These are phyloP conservation scores for Poliocrania exsul DNA, from an alignment of 2,797 vertebrate genomes.

Conservation along the genomic window DNA sequence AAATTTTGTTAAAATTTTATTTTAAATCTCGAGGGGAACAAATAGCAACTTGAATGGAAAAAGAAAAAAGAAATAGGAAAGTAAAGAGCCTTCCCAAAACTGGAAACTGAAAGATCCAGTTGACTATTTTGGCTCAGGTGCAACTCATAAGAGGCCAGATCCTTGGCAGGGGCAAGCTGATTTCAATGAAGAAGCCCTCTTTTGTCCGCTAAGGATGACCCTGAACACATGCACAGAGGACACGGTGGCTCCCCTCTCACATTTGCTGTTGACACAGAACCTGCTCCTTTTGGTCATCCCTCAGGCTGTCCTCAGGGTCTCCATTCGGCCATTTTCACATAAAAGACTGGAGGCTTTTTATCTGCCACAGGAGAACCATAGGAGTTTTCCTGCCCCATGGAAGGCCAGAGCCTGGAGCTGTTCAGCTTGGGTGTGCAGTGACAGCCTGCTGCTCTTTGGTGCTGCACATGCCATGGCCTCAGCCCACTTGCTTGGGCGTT, in stretches of 20 bases:
- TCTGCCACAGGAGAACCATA: fast-evolving
- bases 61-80: not conserved
- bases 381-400: not conserved
- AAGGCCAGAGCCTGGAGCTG: fast-evolving
- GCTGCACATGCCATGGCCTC: not conserved
- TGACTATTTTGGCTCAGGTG: not conserved
- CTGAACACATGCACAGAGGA: fast-evolving
- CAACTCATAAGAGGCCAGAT: not conserved
- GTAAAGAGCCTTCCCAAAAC: not conserved
- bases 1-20: not conserved
- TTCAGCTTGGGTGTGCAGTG: fast-evolving
- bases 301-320: not conserved
- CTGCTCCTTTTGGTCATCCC: fast-evolving
- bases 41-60: not conserved
- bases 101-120: not conserved
- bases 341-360: not conserved
- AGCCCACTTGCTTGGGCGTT: fast-evolving
- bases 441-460: fast-evolving
- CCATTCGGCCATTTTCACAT: not conserved
- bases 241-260: fast-evolving
- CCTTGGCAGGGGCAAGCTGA: not conserved
- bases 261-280: not conserved
- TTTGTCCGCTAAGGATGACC: not conserved
- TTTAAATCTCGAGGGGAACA: not conserved
- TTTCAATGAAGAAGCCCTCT: not conserved